Evolutionary conservation across 2,888 invertebrate species (phyloP), one percentile per base, ranked within the genome.

Genomic region (Tachina fera): DNA sequence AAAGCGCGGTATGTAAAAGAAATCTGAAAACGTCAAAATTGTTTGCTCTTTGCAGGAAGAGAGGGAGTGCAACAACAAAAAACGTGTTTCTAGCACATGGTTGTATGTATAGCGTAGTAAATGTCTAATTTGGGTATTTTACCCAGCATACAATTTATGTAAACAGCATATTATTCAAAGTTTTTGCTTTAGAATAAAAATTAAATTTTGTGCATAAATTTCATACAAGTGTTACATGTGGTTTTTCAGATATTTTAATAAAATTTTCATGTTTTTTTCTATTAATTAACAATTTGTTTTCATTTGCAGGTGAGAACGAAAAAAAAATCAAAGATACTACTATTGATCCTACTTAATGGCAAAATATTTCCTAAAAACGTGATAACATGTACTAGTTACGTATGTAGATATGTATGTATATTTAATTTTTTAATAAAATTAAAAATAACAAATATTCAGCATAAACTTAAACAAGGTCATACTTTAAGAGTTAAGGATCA

Each of bases 1-100:
- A 56, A n/a, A 70, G 71, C 63, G 60, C 56, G 49, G 65, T 65
- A 81, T 31, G 6, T 19, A 70, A 47, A 68, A 16, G 56, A 53
- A 76, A 63, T 61, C 8, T 11, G 14, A 6, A 78, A 78, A 68
- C 63, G 79, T 86, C 79, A 83, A 86, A 82, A 82, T 22, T 67
- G 16, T 41, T 22, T 56, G 43, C n/a, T 47, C 45, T 70, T 43
- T 68, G 65, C n/a, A 53, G 11, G 11, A 56, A 39, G 22, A 71
- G 43, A 67, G 47, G 19, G 67, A n/a, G 49, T 47, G 49, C 82
- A 82, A 82, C 82, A 86, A 86, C 70, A 83, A 83, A 86, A 82
- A 82, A 82, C 71, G 70, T 71, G 82, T 86, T 76, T 76, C 81
- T 49, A n/a, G 10, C 1, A 61, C 79, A 71, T 14, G n/a, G 85